A percentile compares a stretch with the other conserved stretches of the same genome.
These are phyloP conservation scores for Physella acuta DNA, from an alignment of 1,140 invertebrate genomes.

Conservation along the genomic window DNA sequence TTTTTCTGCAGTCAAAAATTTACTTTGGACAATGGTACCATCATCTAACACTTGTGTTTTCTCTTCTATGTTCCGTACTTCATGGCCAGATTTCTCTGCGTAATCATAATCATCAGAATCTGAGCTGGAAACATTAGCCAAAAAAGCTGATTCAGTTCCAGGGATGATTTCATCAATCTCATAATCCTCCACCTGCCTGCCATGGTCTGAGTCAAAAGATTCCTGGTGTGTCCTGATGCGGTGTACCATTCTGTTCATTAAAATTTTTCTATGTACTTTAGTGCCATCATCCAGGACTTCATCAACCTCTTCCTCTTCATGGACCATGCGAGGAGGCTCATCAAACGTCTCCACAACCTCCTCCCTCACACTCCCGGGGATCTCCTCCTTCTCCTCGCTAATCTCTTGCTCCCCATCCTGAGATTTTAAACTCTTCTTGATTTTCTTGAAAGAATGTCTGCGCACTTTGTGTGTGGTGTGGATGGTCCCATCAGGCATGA, in stretches of 20 bases:
- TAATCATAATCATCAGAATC: slow-evolving; percentile 36
- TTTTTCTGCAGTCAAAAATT: slow-evolving; percentile 36
- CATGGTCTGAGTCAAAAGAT: slow-evolving; percentile 43
- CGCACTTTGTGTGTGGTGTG: slow-evolving; percentile 39
- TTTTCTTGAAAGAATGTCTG: slow-evolving; percentile 44
- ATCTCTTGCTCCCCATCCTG: slow-evolving; percentile 39
- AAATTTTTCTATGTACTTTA: slow-evolving; percentile 43
- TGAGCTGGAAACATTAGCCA: slow-evolving; percentile 26
- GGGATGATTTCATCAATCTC: slow-evolving; percentile 52
- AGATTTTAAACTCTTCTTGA: slow-evolving; percentile 38
- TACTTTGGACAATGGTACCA: slow-evolving; percentile 45
- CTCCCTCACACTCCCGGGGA: slow-evolving; percentile 35
- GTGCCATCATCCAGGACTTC: slow-evolving; percentile 52
- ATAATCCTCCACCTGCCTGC: slow-evolving; percentile 32
- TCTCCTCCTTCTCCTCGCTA: slow-evolving; percentile 30
- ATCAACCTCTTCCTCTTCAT: slow-evolving; percentile 52
- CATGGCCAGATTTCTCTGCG: slow-evolving; percentile 17
- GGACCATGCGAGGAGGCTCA: slow-evolving; percentile 46
- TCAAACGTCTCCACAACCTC: slow-evolving; percentile 52
- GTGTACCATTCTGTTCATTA: slow-evolving; percentile 47
- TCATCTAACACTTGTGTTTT: slow-evolving; percentile 45
- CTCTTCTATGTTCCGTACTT: slow-evolving; percentile 36
- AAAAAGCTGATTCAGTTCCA: slow-evolving; percentile 48
- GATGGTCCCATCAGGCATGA: slow-evolving; percentile 51
- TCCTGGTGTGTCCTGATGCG: slow-evolving; percentile 43